Evolutionary conservation across 2,113 vertebrate species (phyloP).

Genomic region (Menura novaehollandiae): DNA sequence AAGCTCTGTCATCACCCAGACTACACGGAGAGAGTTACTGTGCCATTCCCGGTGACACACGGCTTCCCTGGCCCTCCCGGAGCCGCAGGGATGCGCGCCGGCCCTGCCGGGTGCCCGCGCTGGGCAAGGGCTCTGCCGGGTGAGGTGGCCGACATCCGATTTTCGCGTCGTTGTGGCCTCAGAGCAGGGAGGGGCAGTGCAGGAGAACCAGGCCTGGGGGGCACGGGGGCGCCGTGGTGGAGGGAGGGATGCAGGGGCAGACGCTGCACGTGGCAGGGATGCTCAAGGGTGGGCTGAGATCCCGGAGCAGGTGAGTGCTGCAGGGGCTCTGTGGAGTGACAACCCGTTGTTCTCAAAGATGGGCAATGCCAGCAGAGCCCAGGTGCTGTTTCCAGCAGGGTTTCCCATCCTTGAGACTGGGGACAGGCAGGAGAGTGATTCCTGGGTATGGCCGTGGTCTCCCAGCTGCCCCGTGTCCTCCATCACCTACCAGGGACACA

Average conservation of each 20-base stretch:
- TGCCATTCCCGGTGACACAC: not conserved
- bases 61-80: not conserved
- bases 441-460: not conserved
- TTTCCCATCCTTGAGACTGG: not conserved
- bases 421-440: not conserved
- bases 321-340: fast-evolving
- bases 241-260: not conserved
- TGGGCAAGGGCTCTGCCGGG: not conserved
- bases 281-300: not conserved
- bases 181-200: not conserved
- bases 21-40: not conserved
- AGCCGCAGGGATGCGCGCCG: not conserved
- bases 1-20: not conserved
- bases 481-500: not conserved
- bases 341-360: fast-evolving
- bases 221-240: fast-evolving
- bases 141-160: fast-evolving
- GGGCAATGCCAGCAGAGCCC: not conserved
- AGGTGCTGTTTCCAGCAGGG: not conserved
- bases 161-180: not conserved
- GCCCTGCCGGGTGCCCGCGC: not conserved
- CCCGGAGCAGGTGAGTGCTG: fast-evolving
- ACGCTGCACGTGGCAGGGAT: fast-evolving
- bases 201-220: not conserved
- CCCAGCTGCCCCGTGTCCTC: not conserved